Evolutionary conservation across 1,140 invertebrate genomes (phyloP).

Genomic region (Brachionus plicatilis): DNA sequence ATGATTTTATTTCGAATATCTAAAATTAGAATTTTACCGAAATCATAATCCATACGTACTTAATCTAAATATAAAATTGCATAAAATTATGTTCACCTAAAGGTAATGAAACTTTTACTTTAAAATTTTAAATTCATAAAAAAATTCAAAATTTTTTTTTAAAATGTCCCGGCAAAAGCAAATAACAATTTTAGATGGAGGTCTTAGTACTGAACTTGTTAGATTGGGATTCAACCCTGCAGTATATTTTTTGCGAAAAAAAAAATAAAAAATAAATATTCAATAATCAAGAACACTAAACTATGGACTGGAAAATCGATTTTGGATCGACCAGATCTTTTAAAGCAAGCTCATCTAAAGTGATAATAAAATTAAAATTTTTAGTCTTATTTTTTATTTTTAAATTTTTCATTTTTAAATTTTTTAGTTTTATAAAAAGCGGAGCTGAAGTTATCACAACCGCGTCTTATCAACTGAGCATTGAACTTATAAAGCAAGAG

Average conservation of each 20-base stretch:
- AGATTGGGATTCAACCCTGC: not conserved
- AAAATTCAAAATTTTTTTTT: not conserved
- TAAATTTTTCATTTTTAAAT: too few relatives aligned
- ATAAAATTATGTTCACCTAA: not conserved
- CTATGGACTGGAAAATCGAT: conserved; percentile 24
- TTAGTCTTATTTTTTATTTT: not conserved
- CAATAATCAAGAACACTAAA: not conserved
- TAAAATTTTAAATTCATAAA: not conserved
- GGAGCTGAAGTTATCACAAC: conserved; percentile 77
- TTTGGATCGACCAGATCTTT: conserved; percentile 61
- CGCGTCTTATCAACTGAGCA: conserved; percentile 79
- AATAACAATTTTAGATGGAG: conserved; percentile 9
- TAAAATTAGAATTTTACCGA: not conserved
- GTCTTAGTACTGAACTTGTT: conserved; percentile 14
- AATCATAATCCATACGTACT: not conserved
- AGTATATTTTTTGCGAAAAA: not conserved
- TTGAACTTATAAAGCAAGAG: conserved; percentile 69
- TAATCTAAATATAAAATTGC: not conserved
- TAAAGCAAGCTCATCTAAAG: conserved; percentile 70
- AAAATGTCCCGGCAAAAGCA: not conserved
- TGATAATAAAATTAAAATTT: conserved; percentile 48
- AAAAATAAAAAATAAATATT: too few relatives aligned
- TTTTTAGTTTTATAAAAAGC: conserved; percentile 58
- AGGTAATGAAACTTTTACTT: not conserved
- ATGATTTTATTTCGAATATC: not conserved